Base-by-base conservation (phyloP, 2,888 invertebrate genomes). In the Leucoma salicis region DNA sequence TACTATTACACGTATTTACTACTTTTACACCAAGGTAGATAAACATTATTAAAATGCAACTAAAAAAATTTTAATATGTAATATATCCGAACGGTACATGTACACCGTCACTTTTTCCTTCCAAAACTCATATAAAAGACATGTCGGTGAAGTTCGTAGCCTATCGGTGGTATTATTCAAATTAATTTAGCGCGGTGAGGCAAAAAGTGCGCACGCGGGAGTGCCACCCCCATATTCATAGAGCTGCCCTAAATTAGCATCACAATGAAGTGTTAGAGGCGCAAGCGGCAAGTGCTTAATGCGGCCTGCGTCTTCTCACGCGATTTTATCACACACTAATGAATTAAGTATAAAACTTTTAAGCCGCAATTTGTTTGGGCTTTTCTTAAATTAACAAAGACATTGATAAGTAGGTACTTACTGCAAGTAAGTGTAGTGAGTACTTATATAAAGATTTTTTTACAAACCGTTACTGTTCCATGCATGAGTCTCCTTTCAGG, bases 131-230 rank as follows among this genome's bases (percentile, higher is more conserved):
- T 81, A 85, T 82, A 82, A 86, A 85, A 82, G 82, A 84, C 80
- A 82, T 83, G 84, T 81, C 66, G 71, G 69, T 53, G 70, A 64
- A 73, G 77, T 74, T 74, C 74, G 78, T 77, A 75, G 79, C 82
- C 80, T 83, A 84, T 87, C 82, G 81, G 73, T 70, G 79, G 87
- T 84, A 85, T 87, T 87, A 87, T 86, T 86, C 83, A 87, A 86
- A 86, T 86, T 85, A 85, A 87, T 86, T 83, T 87, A 82, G 78
- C 79, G 78, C 78, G 77, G 74, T 75, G 81, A 81, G 78, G 82
- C 79, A 86, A 88, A 88, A 87, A 89, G 80, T 85, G 78, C 79
- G 82, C 76, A 74, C 65, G 74, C 69, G 72, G 70, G 63, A 63
- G 73, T 78, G 66, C 72, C 78, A 66, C 78, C 82, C 80, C 78